Evolutionary conservation across 2,113 vertebrate species (phyloP), one percentile per base, ranked within the genome.

Genomic region (Urocitellus parryii): DNA sequence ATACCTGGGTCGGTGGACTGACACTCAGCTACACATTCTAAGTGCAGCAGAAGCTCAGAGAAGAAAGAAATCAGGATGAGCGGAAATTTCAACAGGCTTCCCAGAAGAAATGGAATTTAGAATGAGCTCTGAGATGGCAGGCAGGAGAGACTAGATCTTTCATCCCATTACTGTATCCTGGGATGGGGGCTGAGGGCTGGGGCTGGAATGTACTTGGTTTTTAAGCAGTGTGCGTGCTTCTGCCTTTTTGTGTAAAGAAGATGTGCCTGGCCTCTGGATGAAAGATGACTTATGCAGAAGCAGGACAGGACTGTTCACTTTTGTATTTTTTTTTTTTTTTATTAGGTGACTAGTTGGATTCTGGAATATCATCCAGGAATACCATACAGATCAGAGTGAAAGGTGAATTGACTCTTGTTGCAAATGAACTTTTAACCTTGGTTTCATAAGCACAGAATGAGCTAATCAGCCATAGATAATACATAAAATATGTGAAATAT

Each of bases 361-460:
- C 61, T 77, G 13, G 67, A 84, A 72, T 39, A 22, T n/a, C 34
- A 10, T 61, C 67, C 58, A 37, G 51, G 73, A 58, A 58, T 70
- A 63, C 17, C 12, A 32, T 37, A 25, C 4, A 74, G 13, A 58
- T 91, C n/a, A 73, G 88, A 79, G 70, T 32, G 83, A 85, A 89
- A 72, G 32, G 73, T 81, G 78, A 16, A 10, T 22, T 58, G 79
- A 68, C n/a, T 90, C 12, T 79, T 85, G 9, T 10, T 45, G 10
- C 16, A 72, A 48, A 32, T 92, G 61, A 94, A 97, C 70, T 84
- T 93, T 80, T 93, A 53, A 90, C 61, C 42, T 68, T 42, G 27
- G 24, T 58, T 58, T 45, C 68, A 13, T 68, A 37, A 73, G 20
- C 37, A 79, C 2, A 2, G 68, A 88, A 78, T 83, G 84, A 95